A percentile compares a stretch with the other conserved stretches of the same genome.
Conservation (phyloP, 1,140 invertebrate species). For the Drosophila tristis region DNA sequence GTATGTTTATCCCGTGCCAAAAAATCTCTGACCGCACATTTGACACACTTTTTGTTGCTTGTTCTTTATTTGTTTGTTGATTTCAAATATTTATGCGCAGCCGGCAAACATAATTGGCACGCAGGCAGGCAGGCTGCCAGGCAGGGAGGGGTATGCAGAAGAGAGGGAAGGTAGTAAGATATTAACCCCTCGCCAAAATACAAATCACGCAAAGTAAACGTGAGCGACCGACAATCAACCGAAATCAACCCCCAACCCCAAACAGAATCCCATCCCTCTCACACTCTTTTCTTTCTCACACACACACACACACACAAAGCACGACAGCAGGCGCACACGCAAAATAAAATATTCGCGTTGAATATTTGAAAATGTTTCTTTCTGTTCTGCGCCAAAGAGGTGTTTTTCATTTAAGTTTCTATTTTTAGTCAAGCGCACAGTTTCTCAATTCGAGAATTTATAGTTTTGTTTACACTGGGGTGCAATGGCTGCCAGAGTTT, state of each 20-base stretch:
- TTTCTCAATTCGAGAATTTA: slow-evolving; percentile 69
- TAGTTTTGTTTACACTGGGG: slow-evolving; percentile 74
- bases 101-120: slow-evolving; percentile 34
- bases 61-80: slow-evolving; percentile 40
- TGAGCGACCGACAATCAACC: slow-evolving; percentile 27
- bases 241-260: slow-evolving; percentile 17
- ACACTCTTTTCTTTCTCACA: slow-evolving; percentile 10
- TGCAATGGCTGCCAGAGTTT: slow-evolving; percentile 25
- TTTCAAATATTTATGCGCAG: slow-evolving; percentile 65
- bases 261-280: slow-evolving; percentile 20
- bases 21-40: slow-evolving; percentile 72
- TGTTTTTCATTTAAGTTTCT: slow-evolving; percentile 46
- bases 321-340: slow-evolving; percentile 17
- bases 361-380: slow-evolving; percentile 51
- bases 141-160: too few species aligned
- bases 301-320: too few species aligned
- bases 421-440: slow-evolving; percentile 60
- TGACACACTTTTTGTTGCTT: slow-evolving; percentile 70
- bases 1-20: slow-evolving; percentile 64
- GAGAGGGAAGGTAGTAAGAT: slow-evolving; percentile 10
- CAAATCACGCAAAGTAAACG: slow-evolving; percentile 57
- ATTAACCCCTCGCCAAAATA: slow-evolving; percentile 46
- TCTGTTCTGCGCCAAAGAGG: slow-evolving; percentile 51
- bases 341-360: slow-evolving; percentile 65
- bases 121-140: too few species aligned